phyloP scores from a whole-genome alignment of 2,888 invertebrate genomes.

The Drosophila helvetica region DNA sequence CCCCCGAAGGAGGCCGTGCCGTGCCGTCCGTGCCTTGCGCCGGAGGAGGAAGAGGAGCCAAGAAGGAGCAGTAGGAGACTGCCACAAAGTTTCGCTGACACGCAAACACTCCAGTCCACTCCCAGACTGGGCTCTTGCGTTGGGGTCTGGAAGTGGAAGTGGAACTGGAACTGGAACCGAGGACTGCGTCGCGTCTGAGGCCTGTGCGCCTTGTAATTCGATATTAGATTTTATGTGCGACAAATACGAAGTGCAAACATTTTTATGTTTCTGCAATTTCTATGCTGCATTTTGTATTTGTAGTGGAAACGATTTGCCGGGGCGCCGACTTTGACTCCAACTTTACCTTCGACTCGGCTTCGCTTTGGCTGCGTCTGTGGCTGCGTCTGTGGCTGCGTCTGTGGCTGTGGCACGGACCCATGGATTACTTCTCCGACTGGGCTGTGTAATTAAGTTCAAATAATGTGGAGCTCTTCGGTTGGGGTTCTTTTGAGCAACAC shows the following conservation, averaged over 20 bases:
- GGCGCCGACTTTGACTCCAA: conserved; percentile 38
- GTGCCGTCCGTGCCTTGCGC: not conserved
- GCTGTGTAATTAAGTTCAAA: conserved; percentile 66
- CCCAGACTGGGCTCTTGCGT: not conserved
- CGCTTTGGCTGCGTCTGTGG: not conserved
- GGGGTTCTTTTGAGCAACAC: conserved; percentile 8
- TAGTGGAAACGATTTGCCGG: conserved; percentile 60
- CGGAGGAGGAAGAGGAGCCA: conserved; percentile 10
- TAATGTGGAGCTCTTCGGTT: conserved; percentile 59
- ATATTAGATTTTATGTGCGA: conserved; percentile 81
- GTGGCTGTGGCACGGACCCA: not conserved
- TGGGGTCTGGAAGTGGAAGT: not conserved
- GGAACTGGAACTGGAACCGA: conserved; percentile 1
- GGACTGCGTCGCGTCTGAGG: conserved; percentile 7
- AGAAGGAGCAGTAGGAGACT: conserved; percentile 38
- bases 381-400: not conserved
- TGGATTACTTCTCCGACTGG: conserved; percentile 25
- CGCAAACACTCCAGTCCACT: conserved; percentile 46
- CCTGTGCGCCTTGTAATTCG: conserved; percentile 70
- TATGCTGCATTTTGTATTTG: conserved; percentile 67
- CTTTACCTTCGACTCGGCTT: conserved; percentile 5
- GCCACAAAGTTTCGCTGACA: conserved; percentile 68
- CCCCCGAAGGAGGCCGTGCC: conserved; percentile 13
- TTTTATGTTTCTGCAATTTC: conserved; percentile 71
- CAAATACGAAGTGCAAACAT: conserved; percentile 79